Conservation (phyloP, 2,888 invertebrate species). For the Horisme vitalbata region DNA sequence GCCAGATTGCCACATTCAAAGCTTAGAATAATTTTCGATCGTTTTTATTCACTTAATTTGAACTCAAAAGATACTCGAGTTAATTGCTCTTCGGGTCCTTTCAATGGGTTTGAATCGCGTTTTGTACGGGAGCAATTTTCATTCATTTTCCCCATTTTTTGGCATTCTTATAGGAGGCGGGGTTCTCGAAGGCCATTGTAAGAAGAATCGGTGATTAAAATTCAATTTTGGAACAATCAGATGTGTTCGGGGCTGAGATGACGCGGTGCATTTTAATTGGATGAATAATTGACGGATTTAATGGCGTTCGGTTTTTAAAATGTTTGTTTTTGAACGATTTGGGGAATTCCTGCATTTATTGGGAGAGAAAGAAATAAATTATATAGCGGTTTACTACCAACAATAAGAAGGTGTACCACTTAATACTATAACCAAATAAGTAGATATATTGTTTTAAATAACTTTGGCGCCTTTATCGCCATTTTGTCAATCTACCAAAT, state of each 20-base stretch:
- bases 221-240: constrained; percentile 81
- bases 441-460: neutral
- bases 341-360: too few relatives aligned
- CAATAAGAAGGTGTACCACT: too few relatives aligned
- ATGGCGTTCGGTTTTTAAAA: constrained; percentile 37
- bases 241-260: constrained; percentile 63
- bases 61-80: constrained; percentile 82
- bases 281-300: constrained; percentile 58
- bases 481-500: too few relatives aligned
- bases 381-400: too few relatives aligned
- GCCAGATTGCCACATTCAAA: constrained; percentile 22
- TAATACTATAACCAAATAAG: neutral
- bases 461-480: too few relatives aligned
- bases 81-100: constrained; percentile 67
- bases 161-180: constrained; percentile 59
- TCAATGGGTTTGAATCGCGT: constrained; percentile 55
- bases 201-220: constrained; percentile 80
- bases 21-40: constrained; percentile 32
- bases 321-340: constrained; percentile 25
- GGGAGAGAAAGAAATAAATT: too few relatives aligned
- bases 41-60: constrained; percentile 80
- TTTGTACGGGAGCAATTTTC: constrained; percentile 69
- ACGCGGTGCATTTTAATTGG: constrained; percentile 81
- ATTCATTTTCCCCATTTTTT: constrained; percentile 77
- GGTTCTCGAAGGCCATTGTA: constrained; percentile 65